Percentiles rank a stretch among this genome's conserved stretches.
These are phyloP conservation scores for Diplodus sargus DNA, from an alignment of 2,797 vertebrate genomes.

Conservation along the genomic window DNA sequence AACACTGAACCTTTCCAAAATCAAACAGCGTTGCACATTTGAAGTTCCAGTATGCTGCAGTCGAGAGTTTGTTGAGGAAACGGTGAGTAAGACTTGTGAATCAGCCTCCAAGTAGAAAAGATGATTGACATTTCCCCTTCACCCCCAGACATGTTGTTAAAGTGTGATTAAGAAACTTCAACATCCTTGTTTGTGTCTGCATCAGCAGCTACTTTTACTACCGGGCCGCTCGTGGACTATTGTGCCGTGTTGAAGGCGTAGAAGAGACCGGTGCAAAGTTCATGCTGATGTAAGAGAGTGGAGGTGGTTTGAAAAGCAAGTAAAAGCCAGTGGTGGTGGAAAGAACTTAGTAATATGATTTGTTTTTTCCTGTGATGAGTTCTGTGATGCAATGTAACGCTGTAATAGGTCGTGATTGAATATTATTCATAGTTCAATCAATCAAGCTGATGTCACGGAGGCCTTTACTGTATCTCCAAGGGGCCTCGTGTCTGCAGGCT, in stretches of 20 bases:
- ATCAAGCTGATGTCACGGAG: no score
- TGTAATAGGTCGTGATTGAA: no score
- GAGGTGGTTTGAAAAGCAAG: background rate
- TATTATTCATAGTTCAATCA: background rate
- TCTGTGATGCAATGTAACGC: background rate
- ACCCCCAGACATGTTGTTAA: background rate
- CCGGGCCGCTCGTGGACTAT: no score
- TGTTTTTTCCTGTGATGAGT: background rate
- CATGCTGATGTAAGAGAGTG: background rate
- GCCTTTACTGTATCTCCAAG: no score
- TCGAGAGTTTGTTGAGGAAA: constrained; percentile 3
- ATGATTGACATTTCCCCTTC: constrained; percentile 10
- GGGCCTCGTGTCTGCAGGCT: background rate
- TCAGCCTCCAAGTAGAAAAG: constrained; percentile 4
- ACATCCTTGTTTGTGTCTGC: background rate
- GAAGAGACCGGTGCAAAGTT: background rate
- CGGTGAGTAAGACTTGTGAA: background rate
- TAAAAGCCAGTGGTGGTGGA: background rate
- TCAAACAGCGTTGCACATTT: background rate
- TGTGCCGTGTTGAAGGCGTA: no score
- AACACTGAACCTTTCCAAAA: background rate
- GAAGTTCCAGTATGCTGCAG: background rate
- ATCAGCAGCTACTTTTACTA: background rate
- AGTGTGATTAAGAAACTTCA: background rate
- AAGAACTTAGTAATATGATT: background rate